phyloP scores from a whole-genome alignment of 2,797 vertebrate species.

The Tadarida brasiliensis region DNA sequence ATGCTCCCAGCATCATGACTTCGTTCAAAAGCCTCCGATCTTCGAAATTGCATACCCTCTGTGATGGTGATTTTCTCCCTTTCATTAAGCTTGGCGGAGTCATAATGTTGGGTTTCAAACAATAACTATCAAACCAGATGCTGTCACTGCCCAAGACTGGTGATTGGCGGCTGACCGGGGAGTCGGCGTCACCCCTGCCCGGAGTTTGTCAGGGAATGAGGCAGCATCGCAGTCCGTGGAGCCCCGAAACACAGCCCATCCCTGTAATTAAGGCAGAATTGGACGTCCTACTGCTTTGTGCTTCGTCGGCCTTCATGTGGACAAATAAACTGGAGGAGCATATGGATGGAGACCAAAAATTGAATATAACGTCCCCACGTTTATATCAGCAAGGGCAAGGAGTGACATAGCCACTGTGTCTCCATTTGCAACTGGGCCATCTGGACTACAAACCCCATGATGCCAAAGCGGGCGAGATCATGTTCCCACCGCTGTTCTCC shows the following conservation, averaged over 20 bases:
- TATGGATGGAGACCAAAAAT: conserved; percentile 82
- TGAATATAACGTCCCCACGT: conserved; percentile 66
- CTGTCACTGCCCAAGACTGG: not conserved
- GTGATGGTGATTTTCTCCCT: conserved; percentile 1
- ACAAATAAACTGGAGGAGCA: conserved; percentile 83
- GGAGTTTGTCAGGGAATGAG: conserved; percentile 29
- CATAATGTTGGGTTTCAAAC: conserved; percentile 12
- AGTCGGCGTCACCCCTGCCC: not conserved
- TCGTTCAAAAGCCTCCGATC: not conserved
- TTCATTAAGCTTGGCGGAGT: not conserved
- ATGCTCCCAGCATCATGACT: not conserved
- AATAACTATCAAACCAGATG: not conserved
- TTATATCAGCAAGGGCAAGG: conserved; percentile 76
- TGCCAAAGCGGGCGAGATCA: conserved; percentile 25
- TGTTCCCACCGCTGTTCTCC: fast-evolving
- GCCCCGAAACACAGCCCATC: conserved; percentile 67
- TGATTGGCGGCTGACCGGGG: not conserved
- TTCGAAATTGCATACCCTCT: not conserved
- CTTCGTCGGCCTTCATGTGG: conserved; percentile 74
- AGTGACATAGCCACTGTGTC: conserved; percentile 61
- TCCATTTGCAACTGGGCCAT: conserved; percentile 69
- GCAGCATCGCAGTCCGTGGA: not conserved
- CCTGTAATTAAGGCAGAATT: conserved; percentile 75
- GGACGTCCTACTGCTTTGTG: conserved; percentile 59
- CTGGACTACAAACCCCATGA: conserved; percentile 51